Percentiles rank a stretch among this genome's conserved stretches.
Evolutionary conservation across 2,888 invertebrate species (phyloP).

Genomic region (Galeopsomyia nigrocyanea): DNA sequence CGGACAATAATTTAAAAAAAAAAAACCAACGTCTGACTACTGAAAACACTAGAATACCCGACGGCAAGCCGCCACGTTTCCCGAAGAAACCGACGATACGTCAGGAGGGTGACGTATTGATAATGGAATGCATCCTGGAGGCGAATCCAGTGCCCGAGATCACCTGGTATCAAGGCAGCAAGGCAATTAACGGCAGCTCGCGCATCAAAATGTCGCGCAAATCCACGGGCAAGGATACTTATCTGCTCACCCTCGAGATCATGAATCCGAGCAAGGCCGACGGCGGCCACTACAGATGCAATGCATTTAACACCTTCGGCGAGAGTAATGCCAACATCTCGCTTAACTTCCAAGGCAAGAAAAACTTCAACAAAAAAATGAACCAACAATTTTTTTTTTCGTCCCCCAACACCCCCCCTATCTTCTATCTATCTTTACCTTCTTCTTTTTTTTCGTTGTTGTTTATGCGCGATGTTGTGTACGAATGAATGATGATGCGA

Average conservation of each 20-base stretch:
- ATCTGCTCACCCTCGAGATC: constrained; percentile 92
- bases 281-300: constrained; percentile 99
- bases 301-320: constrained; percentile 97
- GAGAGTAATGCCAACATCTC: constrained; percentile 99
- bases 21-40: neutral
- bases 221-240: constrained; percentile 90
- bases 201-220: constrained; percentile 93
- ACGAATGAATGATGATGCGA: too few species aligned
- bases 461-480: too few species aligned
- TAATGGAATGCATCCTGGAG: constrained; percentile 97
- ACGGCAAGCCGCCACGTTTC: constrained; percentile 95
- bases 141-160: constrained; percentile 96
- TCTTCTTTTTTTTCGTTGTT: neutral
- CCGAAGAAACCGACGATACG: constrained; percentile 97
- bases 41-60: constrained; percentile 84
- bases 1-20: constrained; percentile 5
- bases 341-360: constrained; percentile 98
- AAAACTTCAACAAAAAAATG: neutral
- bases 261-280: constrained; percentile 95
- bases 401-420: neutral
- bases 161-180: constrained; percentile 94
- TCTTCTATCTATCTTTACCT: neutral
- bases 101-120: constrained; percentile 91
- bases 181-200: constrained; percentile 84
- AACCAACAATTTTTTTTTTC: too few species aligned